Conservation (phyloP, 2,113 vertebrate species). For the Nannobrachium achirus region DNA sequence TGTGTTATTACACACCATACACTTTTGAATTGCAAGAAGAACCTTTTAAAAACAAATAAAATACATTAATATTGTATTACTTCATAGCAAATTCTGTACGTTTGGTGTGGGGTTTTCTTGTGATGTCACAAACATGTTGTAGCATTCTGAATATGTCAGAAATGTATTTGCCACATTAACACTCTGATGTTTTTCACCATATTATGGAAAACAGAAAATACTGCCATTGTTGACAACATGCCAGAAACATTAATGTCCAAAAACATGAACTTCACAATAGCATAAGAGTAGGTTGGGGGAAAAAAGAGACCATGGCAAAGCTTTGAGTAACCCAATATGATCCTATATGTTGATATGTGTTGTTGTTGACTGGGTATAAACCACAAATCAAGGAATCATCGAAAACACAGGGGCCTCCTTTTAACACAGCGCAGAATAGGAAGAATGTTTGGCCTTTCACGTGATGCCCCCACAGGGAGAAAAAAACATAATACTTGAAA, state of each 20-base stretch:
- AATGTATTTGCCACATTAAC: too few relatives aligned
- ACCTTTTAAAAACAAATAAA: not conserved
- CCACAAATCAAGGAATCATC: constrained; percentile 40
- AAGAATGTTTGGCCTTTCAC: constrained; percentile 34
- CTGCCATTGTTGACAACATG: not conserved
- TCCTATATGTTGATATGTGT: constrained; percentile 25
- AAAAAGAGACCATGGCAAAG: not conserved
- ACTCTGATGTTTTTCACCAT: not conserved
- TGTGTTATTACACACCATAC: not conserved
- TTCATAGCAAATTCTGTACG: not conserved
- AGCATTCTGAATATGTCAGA: too few relatives aligned
- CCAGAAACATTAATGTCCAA: not conserved
- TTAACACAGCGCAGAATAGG: constrained; percentile 5
- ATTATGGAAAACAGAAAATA: constrained; percentile 4
- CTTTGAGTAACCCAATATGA: constrained; percentile 17
- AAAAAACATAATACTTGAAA: constrained; percentile 39
- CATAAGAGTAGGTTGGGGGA: not conserved
- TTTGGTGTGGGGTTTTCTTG: not conserved
- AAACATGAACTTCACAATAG: constrained; percentile 6
- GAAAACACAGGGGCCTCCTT: constrained; percentile 40
- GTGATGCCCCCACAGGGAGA: constrained; percentile 19
- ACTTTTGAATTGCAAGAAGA: not conserved
- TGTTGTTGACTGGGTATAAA: constrained; percentile 41
- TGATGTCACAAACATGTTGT: too few relatives aligned
- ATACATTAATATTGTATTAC: not conserved